Percentiles rank a stretch among this genome's conserved stretches.
phyloP scores from a whole-genome alignment of 2,888 invertebrate species.

The Drosophila aldrichi region DNA sequence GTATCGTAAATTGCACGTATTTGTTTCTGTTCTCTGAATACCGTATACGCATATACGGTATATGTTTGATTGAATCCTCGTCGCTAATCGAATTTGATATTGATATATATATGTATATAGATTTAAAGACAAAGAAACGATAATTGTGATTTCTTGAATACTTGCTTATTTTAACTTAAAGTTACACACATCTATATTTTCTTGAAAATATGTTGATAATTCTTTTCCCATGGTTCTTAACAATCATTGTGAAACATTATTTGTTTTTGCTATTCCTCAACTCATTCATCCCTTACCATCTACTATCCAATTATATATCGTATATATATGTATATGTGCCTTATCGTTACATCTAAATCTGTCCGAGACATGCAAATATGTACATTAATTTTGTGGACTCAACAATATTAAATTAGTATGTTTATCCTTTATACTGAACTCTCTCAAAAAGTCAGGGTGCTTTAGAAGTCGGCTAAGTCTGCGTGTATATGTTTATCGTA shows the following conservation, averaged over 20 bases:
- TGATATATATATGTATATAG: neutral
- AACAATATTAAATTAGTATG: constrained; percentile 59
- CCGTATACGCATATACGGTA: constrained; percentile 17
- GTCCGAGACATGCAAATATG: constrained; percentile 44
- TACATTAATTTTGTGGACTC: constrained; percentile 38
- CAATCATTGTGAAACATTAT: constrained; percentile 11
- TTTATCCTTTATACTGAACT: constrained; percentile 21
- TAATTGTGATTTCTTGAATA: constrained; percentile 23
- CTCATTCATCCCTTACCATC: neutral
- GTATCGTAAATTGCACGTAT: constrained; percentile 55
- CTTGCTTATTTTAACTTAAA: constrained; percentile 15
- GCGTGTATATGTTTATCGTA: constrained; percentile 52
- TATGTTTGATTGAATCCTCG: constrained; percentile 11
- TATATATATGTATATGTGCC: constrained; percentile 14
- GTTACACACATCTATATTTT: constrained; percentile 4
- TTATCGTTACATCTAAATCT: constrained; percentile 31
- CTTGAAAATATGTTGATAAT: constrained; percentile 14
- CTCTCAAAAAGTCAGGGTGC: constrained; percentile 51
- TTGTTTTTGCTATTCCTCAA: neutral
- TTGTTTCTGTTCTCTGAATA: constrained; percentile 37
- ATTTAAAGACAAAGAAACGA: constrained; percentile 21
- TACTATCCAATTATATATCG: constrained; percentile 10
- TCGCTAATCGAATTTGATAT: constrained; percentile 2
- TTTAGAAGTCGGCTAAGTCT: constrained; percentile 61
- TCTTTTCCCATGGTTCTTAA: neutral